Evolutionary conservation across 2,113 vertebrate species (phyloP).

Genomic region (Lasiurus cinereus): DNA sequence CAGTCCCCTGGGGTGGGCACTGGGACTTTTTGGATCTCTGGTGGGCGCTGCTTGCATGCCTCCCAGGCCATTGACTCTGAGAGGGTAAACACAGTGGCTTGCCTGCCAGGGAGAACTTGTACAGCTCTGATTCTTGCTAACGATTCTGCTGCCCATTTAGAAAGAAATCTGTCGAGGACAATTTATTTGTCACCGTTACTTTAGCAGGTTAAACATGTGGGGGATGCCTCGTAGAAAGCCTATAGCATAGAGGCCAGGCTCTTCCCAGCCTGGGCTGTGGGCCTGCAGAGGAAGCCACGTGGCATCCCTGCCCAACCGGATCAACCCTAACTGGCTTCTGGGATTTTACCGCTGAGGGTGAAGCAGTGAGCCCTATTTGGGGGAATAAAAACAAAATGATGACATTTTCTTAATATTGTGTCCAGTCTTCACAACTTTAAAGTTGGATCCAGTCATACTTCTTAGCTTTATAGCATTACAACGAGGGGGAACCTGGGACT

Average conservation of each 20-base stretch:
- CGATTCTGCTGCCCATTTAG: neutral
- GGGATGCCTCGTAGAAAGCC: neutral
- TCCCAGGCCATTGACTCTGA: fast-evolving
- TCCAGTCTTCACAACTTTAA: neutral
- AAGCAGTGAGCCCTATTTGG: neutral
- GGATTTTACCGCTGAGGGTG: too few species aligned
- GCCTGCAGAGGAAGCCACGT: fast-evolving
- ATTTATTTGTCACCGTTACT: neutral
- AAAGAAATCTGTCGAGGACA: neutral
- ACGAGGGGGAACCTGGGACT: neutral
- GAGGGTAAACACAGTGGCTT: neutral
- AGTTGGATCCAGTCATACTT: neutral
- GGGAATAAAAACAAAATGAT: neutral
- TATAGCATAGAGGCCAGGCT: neutral
- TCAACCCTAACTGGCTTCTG: fast-evolving
- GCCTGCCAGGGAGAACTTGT: neutral
- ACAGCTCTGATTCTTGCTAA: neutral
- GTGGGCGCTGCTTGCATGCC: fast-evolving
- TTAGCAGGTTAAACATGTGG: neutral
- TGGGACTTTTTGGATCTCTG: neutral
- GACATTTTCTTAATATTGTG: neutral
- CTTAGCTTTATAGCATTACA: neutral
- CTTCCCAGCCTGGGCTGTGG: fast-evolving
- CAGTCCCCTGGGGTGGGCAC: neutral
- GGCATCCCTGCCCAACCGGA: too few species aligned